Conservation (phyloP, 2,113 vertebrate species). For the Gadus macrocephalus region DNA sequence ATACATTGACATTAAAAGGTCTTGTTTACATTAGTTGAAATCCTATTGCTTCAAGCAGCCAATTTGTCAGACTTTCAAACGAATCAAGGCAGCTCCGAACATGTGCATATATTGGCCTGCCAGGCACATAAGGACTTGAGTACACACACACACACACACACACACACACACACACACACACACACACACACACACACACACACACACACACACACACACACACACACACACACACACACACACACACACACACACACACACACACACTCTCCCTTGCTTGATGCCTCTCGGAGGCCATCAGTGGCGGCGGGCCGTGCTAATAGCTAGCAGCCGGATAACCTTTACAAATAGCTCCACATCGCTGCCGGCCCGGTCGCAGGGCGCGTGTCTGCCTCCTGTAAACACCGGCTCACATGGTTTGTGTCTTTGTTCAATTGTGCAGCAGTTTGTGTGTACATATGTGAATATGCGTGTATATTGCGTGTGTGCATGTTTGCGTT, state of each 20-base stretch:
- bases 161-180: neutral
- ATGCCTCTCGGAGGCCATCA: no score
- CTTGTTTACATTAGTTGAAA: conserved; percentile 29
- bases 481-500: neutral
- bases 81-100: conserved; percentile 17
- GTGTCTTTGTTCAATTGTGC: neutral
- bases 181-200: neutral
- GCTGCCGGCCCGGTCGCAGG: conserved; percentile 10
- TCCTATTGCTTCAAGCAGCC: conserved; percentile 18
- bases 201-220: neutral
- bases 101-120: conserved; percentile 10
- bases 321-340: conserved; percentile 42
- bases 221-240: neutral
- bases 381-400: no score
- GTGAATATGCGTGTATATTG: neutral
- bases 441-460: neutral
- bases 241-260: neutral
- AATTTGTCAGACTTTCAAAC: conserved; percentile 34
- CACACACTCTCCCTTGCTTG: no score
- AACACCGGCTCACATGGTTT: neutral
- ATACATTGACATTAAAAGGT: conserved; percentile 1
- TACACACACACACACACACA: neutral
- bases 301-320: conserved; percentile 5
- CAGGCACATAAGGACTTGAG: neutral
- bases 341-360: conserved; percentile 57